Evolutionary conservation across 2,113 vertebrate species (phyloP), one percentile per base, ranked within the genome.

Genomic region (Lepisosteus osseus): DNA sequence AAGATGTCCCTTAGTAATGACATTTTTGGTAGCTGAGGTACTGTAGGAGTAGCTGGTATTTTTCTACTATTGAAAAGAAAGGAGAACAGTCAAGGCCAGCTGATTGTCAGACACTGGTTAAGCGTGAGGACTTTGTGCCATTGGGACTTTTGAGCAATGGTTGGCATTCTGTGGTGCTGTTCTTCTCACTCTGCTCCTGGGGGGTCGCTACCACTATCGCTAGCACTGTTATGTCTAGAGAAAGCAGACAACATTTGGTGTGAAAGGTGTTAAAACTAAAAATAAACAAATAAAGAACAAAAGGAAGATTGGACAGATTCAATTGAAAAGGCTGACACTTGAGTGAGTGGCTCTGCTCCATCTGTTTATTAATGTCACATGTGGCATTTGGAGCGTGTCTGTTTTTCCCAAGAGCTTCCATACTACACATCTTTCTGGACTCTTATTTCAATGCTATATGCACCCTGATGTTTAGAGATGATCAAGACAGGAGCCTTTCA

Each of bases 91-190:
- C 54, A 4, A 76, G 82, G 84, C 89, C 90, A 89, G 87, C 87
- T 86, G 86, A 75, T 29, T 29, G 29, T 29, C 29, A 87, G 89
- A 82, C 80, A 79, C 88, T 91, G 85, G 87, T 89, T 86, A 90
- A 88, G 88, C 87, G 90, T 90, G 44, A 47, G 80, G 82, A 88
- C 79, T 83, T 90, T 87, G 89, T 88, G 88, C 89, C 84, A 43
- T 79, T 77, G 89, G 88, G 88, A 86, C 83, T 82, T 73, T 70
- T 72, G 72, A 84, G 82, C 84, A 82, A 87, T 86, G 82, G 80
- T 73, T 78, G 88, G 87, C 87, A 90, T 91, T 79, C 75, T 9
- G 74, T 79, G 78, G 4, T 13, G 80, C 69, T 68, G 78, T 78
- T 73, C 82, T 79, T 15, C 42, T 72, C 13, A 13, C 43, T 69